phyloP scores from a whole-genome alignment of 2,888 invertebrate species.

The Hirtodrosophila cameraria region DNA sequence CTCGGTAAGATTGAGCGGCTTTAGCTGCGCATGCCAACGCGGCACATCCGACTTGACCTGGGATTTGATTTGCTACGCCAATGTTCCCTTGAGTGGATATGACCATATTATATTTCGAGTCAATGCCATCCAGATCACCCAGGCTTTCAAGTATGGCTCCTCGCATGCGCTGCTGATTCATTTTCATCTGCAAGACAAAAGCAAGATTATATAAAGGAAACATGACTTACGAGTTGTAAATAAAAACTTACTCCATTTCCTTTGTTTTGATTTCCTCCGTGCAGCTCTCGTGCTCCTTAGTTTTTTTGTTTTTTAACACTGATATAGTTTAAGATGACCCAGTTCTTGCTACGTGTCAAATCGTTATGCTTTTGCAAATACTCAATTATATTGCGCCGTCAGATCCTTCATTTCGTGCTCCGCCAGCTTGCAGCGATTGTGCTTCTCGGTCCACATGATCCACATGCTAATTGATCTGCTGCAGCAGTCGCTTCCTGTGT shows the following conservation, averaged over 20 bases:
- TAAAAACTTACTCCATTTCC: conserved; percentile 79
- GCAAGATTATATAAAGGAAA: background rate
- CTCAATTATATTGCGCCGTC: conserved; percentile 90
- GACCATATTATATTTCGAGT: conserved; percentile 96
- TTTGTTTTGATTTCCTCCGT: conserved; percentile 85
- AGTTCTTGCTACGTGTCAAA: conserved; percentile 88
- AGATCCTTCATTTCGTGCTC: conserved; percentile 92
- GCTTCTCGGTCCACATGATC: conserved; percentile 91
- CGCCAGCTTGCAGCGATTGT: conserved; percentile 92
- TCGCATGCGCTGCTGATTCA: conserved; percentile 88
- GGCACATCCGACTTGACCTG: conserved; percentile 86
- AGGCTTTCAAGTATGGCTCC: conserved; percentile 91
- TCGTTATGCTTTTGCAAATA: conserved; percentile 92
- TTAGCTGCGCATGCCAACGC: conserved; percentile 85
- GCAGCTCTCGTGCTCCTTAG: conserved; percentile 87
- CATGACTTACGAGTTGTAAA: background rate
- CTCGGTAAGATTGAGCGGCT: conserved; percentile 87
- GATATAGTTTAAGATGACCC: conserved; percentile 88
- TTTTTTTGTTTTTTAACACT: conserved; percentile 86
- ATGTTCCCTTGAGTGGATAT: conserved; percentile 94
- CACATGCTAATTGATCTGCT: conserved; percentile 89
- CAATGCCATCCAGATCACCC: conserved; percentile 98
- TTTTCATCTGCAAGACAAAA: conserved; percentile 77
- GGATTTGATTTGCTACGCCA: conserved; percentile 82
- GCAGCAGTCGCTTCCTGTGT: conserved; percentile 86